Evolutionary conservation across 2,797 vertebrate genomes (phyloP), one percentile per base, ranked within the genome.

Genomic region (Lacerta viridis): DNA sequence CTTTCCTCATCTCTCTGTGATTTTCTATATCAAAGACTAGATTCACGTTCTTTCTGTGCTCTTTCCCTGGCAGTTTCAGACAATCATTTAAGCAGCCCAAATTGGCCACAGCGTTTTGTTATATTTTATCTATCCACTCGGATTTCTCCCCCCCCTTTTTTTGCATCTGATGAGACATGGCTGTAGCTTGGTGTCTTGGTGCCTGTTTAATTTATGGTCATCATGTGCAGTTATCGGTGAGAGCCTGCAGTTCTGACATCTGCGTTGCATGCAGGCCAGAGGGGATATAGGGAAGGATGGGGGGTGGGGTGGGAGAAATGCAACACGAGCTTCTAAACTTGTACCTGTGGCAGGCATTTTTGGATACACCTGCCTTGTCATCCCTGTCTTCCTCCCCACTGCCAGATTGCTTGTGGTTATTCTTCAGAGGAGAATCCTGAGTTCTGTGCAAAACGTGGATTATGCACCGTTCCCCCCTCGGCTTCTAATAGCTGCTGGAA

Each of bases 401-500:
- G 72, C 0, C 74, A 84, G n/a, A 5, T 83, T 0, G 4, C 43
- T 59, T 43, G 29, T n/a, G 71, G 82, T 39, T 69, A 5, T 77
- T 90, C 59, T 55, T 71, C 79, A 27, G 87, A 80, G 39, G 1
- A 90, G 92, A 83, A 68, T 88, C 89, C 84, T 72, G 2, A 0
- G 41, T 17, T 55, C 25, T 43, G 72, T 88, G 91, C 61, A 94
- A 83, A 77, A 80, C n/a, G 88, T 81, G 93, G 95, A 75, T 90
- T 68, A 71, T 80, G 8, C 18, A 3, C 27, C 11, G 10, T 75
- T 83, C 66, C 86, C 93, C 90, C 36, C 66, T 39, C 69, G 1
- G 82, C 79, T 92, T 88, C 92, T 82, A 18, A 78, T 85, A 88
- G 82, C 91, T 88, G 90, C 75, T 89, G 88, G 95, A 96, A 85